Evolutionary conservation across 2,797 vertebrate genomes (phyloP).

Genomic region (Danio albolineatus): DNA sequence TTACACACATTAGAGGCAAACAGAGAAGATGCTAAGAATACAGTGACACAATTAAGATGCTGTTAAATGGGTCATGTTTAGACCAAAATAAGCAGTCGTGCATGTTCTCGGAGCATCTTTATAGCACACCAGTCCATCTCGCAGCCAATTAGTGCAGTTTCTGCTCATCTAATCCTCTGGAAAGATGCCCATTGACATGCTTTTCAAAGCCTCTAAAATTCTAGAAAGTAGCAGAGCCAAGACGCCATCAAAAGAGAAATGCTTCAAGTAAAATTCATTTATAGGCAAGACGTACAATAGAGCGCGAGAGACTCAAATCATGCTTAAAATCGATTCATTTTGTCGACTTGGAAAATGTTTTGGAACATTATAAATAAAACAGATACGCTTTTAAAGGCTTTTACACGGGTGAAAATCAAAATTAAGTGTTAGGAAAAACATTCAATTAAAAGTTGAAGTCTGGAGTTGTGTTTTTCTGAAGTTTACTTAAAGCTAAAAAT

Average conservation of each 20-base stretch:
- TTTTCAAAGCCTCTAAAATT: constrained; percentile 35
- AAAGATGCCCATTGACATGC: constrained; percentile 32
- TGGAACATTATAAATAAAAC: not conserved
- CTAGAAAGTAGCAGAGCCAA: constrained; percentile 37
- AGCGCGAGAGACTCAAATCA: too few relatives aligned
- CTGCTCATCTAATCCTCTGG: constrained; percentile 38
- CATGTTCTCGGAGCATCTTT: constrained; percentile 27
- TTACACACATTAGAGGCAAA: constrained; percentile 45
- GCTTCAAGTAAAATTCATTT: not conserved
- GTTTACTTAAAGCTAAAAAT: too few relatives aligned
- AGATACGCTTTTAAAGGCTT: too few relatives aligned
- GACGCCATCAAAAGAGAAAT: constrained; percentile 31
- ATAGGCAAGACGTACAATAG: not conserved
- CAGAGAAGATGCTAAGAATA: constrained; percentile 49
- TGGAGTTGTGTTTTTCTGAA: too few relatives aligned
- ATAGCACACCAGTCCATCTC: constrained; percentile 20
- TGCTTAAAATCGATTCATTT: too few relatives aligned
- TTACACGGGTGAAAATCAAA: too few relatives aligned
- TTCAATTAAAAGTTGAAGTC: too few relatives aligned
- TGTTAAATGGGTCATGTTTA: constrained; percentile 48
- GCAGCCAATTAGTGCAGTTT: constrained; percentile 50
- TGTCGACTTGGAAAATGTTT: not conserved
- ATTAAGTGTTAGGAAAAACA: too few relatives aligned
- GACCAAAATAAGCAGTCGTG: constrained; percentile 37
- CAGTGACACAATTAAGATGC: constrained; percentile 50